Base-by-base conservation (phyloP, 2,113 vertebrate species). In the Gila orcuttii region DNA sequence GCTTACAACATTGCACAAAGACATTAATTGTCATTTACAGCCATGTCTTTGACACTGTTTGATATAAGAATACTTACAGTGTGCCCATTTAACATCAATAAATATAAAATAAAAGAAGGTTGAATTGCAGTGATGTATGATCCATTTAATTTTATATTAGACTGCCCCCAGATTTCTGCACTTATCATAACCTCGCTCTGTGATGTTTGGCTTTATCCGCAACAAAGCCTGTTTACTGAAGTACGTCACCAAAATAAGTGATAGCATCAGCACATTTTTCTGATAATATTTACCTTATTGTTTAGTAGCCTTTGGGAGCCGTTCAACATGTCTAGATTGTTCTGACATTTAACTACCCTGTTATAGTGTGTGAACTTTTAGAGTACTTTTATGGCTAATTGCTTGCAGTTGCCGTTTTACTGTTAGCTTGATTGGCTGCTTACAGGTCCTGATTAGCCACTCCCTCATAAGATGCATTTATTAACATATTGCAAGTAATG, bases 311-410 rank as follows among this genome's bases (percentile, higher is more conserved):
- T 86, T 86, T 85, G 64, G 60, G 68, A 86, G 77, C 84, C 23
- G 11, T 47, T 76, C 21, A 71, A 52, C 76, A 80, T 83, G 25
- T 33, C 60, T 36, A 60, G 74, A 86, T 86, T 83, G 66, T 73
- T 83, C 62, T 62, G 84, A 47, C 84, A 73, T 88, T 78, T 83
- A 83, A 88, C 62, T 73, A 57, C 60, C 25, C 83, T n/a, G 21
- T 86, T 86, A 25, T 60, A 23, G 52, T 77, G 45, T 78, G 79
- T 39, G 76, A 80, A 80, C 66, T 25, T 84, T 87, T 57, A n/a
- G 59, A 87, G 12, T 10, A 15, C 80, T 85, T 83, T 73, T 42
- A 83, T 73, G 62, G 52, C 73, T 88, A 86, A 88, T 88, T 86
- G 84, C 80, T 88, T 86, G 74, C 87, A 86, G 74, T 86, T 86